These are phyloP conservation scores for Aphelenchoides besseyi DNA, from an alignment of 1,140 invertebrate species.

Conservation along the genomic window DNA sequence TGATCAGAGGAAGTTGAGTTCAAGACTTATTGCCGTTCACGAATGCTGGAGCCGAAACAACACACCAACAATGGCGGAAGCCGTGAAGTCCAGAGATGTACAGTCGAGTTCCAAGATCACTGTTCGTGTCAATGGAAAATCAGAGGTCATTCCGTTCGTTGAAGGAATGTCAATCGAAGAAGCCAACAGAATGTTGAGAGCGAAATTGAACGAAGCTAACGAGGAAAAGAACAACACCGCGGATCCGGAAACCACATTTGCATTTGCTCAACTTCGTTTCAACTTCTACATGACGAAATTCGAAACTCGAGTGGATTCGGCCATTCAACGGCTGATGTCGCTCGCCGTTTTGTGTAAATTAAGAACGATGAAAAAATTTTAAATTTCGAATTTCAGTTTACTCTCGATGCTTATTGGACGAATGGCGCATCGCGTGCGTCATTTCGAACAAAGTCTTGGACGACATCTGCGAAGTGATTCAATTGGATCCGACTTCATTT, in stretches of 20 bases:
- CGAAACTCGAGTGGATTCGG: constrained; percentile 32
- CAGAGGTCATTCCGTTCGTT: background rate
- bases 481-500: constrained; percentile 27
- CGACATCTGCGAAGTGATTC: constrained; percentile 40
- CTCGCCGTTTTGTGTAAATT: constrained; percentile 48
- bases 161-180: constrained; percentile 21
- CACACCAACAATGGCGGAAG: background rate
- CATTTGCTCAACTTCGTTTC: constrained; percentile 39
- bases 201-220: background rate
- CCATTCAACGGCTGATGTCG: constrained; percentile 47
- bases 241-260: constrained; percentile 34
- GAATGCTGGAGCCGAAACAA: constrained; percentile 9
- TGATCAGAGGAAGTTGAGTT: constrained; percentile 29
- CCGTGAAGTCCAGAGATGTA: background rate
- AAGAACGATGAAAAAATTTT: background rate
- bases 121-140: constrained; percentile 6
- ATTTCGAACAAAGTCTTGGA: constrained; percentile 46
- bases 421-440: constrained; percentile 45
- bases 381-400: constrained; percentile 44
- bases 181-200: background rate
- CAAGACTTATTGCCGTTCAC: constrained; percentile 40
- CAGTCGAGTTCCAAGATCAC: background rate
- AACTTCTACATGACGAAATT: constrained; percentile 41
- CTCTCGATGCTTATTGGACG: constrained; percentile 48
- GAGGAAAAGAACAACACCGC: constrained; percentile 10